Conservation (phyloP, 1,140 invertebrate genomes). For the Camponotus floridanus region DNA sequence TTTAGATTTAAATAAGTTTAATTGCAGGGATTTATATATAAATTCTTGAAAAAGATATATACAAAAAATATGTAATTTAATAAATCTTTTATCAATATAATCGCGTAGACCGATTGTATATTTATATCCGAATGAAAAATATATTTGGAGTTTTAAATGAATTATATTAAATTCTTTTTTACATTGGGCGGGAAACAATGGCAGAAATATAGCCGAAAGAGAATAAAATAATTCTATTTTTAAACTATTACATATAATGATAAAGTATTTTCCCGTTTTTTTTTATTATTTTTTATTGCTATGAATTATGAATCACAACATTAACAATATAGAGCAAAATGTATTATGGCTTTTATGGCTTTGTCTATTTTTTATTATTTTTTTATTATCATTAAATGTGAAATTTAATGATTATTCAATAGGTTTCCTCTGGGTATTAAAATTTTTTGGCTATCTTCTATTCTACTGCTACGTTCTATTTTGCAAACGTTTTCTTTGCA, state of each 20-base stretch:
- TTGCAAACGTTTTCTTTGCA: slow-evolving; percentile 27
- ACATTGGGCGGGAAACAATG: not conserved
- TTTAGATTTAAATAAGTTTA: not conserved
- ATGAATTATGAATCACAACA: not conserved
- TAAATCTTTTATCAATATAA: slow-evolving; percentile 4
- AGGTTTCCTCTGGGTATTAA: slow-evolving; percentile 12
- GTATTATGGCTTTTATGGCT: not conserved
- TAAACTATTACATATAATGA: slow-evolving; percentile 23
- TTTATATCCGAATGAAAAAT: not conserved
- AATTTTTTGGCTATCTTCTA: slow-evolving; percentile 16
- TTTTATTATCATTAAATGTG: slow-evolving; percentile 17
- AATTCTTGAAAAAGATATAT: not conserved
- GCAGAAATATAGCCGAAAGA: not conserved
- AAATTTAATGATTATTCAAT: slow-evolving; percentile 9
- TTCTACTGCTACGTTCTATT: slow-evolving; percentile 13
- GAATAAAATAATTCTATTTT: not conserved
- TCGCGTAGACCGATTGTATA: not conserved
- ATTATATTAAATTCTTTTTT: slow-evolving; percentile 6
- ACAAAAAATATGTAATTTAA: not conserved
- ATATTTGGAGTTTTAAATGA: not conserved
- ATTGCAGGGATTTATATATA: not conserved
- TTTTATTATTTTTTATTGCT: not conserved
- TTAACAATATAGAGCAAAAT: not conserved
- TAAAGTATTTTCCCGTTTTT: slow-evolving; percentile 1
- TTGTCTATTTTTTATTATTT: slow-evolving; percentile 8